Base-by-base conservation (phyloP, 2,113 vertebrate genomes). In the Osmerus mordax region DNA sequence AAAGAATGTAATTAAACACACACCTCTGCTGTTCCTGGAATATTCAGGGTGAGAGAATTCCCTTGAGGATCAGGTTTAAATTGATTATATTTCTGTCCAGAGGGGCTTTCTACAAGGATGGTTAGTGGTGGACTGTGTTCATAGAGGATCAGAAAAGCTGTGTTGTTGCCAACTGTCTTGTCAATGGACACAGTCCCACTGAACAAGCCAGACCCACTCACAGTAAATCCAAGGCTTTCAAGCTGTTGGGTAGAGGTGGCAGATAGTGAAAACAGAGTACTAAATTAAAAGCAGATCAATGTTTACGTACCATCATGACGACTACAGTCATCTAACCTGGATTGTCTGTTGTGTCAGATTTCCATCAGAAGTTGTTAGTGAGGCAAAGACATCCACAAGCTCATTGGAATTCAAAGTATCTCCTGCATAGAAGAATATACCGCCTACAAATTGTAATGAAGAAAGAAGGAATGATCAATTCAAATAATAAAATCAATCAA, bases 311-410 rank as follows among this genome's bases (percentile, higher is more conserved):
- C 9, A 11, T 47, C 9, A 47, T 47, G 4, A 14, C 47, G 19
- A 23, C 19, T 14, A 23, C 1, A 2, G 41, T 47, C 58, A 60
- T 4, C 82, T 87, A 36, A 93, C 92, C 90, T 91, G 91, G 74
- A 92, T 54, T 61, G 71, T 72, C 58, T 90, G 81, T 41, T 86
- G 80, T 53, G 74, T 81, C 41, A 81, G 15, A 71, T 92, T 72
- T 84, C 88, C 87, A 11, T 75, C 83, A 56, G 70, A 72, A 3
- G 87, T 81, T 23, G 82, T 82, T 70, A 92, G 79, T 85, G 84
- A 83, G 58, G 80, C 77, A 78, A 94, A 93, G 53, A 75, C 89
- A 81, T 91, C 87, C 9, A 87, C 74, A 75, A 93, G 71, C 21
- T 72, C 71, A 61, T 87, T 90, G 72, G 81, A 80, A 54, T 81